Evolutionary conservation across 2,888 invertebrate species (phyloP).

Genomic region (Eubasilissa splendida): DNA sequence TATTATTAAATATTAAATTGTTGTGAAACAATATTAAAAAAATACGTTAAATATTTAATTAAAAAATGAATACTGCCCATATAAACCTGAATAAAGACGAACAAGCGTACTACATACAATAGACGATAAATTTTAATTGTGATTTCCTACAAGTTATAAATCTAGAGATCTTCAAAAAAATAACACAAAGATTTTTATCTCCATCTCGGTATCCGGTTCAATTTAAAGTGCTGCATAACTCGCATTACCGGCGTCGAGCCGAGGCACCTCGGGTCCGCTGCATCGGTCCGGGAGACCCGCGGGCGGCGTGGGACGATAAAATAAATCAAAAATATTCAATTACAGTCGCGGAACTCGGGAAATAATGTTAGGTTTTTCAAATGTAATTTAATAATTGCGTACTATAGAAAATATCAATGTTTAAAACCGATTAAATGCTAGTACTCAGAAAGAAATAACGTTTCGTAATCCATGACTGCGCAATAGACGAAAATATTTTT

Average conservation of each 20-base stretch:
- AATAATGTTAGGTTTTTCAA: not conserved
- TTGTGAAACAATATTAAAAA: too few relatives aligned
- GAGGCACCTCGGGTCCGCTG: not conserved
- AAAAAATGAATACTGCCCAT: too few relatives aligned
- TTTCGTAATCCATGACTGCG: too few relatives aligned
- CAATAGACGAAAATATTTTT: too few relatives aligned
- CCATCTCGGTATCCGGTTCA: conserved; percentile 20
- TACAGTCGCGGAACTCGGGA: not conserved
- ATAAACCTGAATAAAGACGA: not conserved
- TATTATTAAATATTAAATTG: too few relatives aligned
- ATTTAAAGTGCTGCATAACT: conserved; percentile 19
- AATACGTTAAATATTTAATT: too few relatives aligned
- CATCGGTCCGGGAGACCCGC: conserved; percentile 9
- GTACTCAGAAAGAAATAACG: too few relatives aligned
- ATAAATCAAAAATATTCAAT: conserved; percentile 36
- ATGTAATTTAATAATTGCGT: not conserved
- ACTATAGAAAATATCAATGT: not conserved
- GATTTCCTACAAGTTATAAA: not conserved
- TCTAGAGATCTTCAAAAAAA: not conserved
- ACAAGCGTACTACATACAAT: not conserved
- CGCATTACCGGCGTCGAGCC: conserved; percentile 1
- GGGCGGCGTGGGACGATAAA: conserved; percentile 10
- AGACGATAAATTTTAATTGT: conserved; percentile 4
- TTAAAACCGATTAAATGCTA: too few relatives aligned
- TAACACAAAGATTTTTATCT: conserved; percentile 13